These are phyloP conservation scores for Chouioia cunea DNA, from an alignment of 2,888 invertebrate genomes.

Conservation along the genomic window DNA sequence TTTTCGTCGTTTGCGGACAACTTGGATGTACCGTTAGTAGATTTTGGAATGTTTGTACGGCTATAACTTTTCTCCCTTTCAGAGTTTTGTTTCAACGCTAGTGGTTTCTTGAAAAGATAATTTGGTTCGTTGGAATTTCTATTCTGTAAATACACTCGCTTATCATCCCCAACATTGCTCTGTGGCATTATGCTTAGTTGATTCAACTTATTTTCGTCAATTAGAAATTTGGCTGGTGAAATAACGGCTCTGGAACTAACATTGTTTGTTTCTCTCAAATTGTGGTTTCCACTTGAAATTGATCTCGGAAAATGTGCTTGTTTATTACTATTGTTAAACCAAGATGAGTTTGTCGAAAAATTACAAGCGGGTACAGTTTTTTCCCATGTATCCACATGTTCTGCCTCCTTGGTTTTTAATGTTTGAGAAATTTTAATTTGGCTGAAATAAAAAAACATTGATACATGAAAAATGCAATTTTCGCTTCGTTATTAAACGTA, in stretches of 20 bases:
- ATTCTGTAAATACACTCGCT: neutral
- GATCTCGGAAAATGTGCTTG: neutral
- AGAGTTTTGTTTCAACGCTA: neutral
- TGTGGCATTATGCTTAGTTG: neutral
- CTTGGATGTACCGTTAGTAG: neutral
- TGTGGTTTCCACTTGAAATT: neutral
- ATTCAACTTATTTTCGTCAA: slow-evolving; percentile 5
- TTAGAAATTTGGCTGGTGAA: slow-evolving; percentile 29
- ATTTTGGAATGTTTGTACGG: neutral
- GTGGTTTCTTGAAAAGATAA: slow-evolving; percentile 15
- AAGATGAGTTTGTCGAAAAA: neutral
- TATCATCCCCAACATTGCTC: neutral
- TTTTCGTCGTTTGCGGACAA: neutral
- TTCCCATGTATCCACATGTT: slow-evolving; percentile 46
- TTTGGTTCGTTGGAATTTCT: neutral
- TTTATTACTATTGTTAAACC: neutral
- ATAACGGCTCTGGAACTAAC: slow-evolving; percentile 19
- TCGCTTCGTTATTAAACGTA: neutral
- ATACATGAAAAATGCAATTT: neutral
- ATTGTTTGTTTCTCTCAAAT: neutral
- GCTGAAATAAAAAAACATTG: slow-evolving; percentile 32
- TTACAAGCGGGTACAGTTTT: slow-evolving; percentile 39
- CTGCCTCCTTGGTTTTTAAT: slow-evolving; percentile 33
- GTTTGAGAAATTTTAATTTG: slow-evolving; percentile 36
- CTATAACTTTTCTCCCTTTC: neutral